Evolutionary conservation across 2,113 vertebrate species (phyloP), one percentile per base, ranked within the genome.

Genomic region (Tyto alba): DNA sequence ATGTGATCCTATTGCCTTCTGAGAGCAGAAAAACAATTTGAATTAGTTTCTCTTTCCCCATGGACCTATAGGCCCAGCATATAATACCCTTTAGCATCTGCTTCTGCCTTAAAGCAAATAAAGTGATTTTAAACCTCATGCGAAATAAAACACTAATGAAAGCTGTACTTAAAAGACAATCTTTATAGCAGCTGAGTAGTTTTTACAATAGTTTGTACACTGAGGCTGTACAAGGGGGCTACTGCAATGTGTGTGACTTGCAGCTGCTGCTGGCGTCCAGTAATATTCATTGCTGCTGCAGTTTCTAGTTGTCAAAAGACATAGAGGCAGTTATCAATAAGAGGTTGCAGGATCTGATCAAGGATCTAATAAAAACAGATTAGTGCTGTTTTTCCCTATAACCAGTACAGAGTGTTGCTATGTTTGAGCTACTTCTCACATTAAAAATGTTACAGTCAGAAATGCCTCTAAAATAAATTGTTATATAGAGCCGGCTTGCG

Each of bases 21-120:
- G 94, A 92, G 90, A 97, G 95, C 89, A 96, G 83, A 69, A 94
- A 96, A 95, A 75, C 86, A 75, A 90, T 95, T 91, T 97, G 82
- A 95, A 93, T 93, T 84, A 79, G 62, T 86, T 97, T 94, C 69
- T 85, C 67, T 93, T 96, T 85, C 88, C 80, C 90, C 59, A 8
- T 63, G 59, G 91, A 93, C 66, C 71, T 76, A 72, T 56, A 94
- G 66, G 16, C 71, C 77, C 36, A 67, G 52, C 16, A 43, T 93
- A 41, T 69, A 79, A 53, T 53, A 78, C 16, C 17, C 11, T 25
- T 90, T 47, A 84, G 92, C 72, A 86, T 87, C 88, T 94, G 83
- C 88, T 96, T 97, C 93, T 96, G 90, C 90, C 96, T 88, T 93
- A 87, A 95, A 96, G 89, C 78, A 93, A 86, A 96, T 25, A 73